Evolutionary conservation across 2,797 vertebrate species (phyloP).

Genomic region (Anas capensis): DNA sequence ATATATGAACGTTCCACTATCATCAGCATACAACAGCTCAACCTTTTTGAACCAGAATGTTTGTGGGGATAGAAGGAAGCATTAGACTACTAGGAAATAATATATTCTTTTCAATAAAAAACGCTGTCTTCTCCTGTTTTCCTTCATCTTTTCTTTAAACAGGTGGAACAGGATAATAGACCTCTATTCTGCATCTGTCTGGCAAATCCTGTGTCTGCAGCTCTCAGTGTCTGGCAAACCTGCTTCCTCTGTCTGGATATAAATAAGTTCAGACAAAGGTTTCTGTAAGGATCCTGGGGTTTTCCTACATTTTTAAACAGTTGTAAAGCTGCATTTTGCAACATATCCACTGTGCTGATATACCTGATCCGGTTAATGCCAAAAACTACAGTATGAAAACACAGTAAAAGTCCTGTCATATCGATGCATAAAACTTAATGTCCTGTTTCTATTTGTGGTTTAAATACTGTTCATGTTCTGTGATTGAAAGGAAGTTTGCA

Average conservation of each 20-base stretch:
- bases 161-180: background rate
- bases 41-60: background rate
- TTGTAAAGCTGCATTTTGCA: slow-evolving; percentile 4
- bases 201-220: background rate
- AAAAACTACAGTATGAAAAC: background rate
- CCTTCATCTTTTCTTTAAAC: background rate
- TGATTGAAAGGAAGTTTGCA: background rate
- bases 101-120: background rate
- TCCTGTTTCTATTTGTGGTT: background rate
- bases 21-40: background rate
- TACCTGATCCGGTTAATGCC: background rate
- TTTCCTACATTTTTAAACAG: background rate
- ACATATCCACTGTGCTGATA: background rate
- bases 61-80: background rate
- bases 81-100: background rate
- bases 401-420: background rate
- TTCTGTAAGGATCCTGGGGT: slow-evolving; percentile 18
- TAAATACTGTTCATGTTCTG: background rate
- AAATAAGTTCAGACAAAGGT: background rate
- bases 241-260: background rate
- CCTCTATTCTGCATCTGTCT: rapidly evolving
- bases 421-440: slow-evolving; percentile 23
- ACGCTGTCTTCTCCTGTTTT: background rate
- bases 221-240: background rate
- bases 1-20: background rate